Conservation (phyloP, 2,113 vertebrate species). For the Pelecanus crispus region DNA sequence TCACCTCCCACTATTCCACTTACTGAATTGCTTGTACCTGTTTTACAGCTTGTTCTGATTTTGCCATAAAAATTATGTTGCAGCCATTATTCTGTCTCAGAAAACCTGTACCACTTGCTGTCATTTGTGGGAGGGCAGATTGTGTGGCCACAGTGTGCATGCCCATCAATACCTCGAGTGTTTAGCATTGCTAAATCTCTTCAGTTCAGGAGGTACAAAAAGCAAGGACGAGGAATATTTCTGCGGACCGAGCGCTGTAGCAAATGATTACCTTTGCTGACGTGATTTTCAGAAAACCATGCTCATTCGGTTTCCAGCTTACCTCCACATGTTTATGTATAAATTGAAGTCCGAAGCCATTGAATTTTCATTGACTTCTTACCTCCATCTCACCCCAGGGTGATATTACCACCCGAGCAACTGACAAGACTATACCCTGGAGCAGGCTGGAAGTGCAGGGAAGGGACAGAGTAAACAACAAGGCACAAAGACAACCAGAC, state of each 20-base stretch:
- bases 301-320: background rate
- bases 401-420: background rate
- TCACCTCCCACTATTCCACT: background rate
- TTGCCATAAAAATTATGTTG: background rate
- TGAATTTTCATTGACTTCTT: background rate
- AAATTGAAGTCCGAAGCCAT: background rate
- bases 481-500: background rate
- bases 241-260: accelerated
- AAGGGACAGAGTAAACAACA: background rate
- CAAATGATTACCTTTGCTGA: background rate
- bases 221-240: background rate
- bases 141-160: background rate
- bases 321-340: background rate
- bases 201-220: background rate
- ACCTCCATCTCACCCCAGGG: background rate
- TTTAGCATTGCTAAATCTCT: background rate
- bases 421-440: background rate
- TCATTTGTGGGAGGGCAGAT: background rate
- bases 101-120: background rate
- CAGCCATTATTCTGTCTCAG: background rate
- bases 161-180: background rate
- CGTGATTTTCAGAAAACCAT: background rate
- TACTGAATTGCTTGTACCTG: background rate
- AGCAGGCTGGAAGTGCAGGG: background rate
- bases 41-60: background rate